phyloP scores from a whole-genome alignment of 2,797 vertebrate genomes.

The Odontamblyopus rebecca region DNA sequence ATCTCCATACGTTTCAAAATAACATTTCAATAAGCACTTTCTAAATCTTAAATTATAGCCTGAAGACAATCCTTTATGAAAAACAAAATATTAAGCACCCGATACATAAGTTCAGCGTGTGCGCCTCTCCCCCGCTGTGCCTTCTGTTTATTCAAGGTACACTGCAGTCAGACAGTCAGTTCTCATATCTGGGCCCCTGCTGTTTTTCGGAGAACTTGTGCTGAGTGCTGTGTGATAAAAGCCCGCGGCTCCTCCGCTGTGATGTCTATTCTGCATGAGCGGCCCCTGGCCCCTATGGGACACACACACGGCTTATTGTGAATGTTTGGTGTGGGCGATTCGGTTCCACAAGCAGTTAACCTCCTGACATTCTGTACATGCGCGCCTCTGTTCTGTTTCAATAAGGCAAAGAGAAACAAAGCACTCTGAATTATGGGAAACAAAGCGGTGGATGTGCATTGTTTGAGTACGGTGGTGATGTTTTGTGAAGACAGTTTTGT shows the following conservation, averaged over 20 bases:
- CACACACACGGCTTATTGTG: slow-evolving; percentile 12
- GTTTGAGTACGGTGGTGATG: not conserved
- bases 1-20: not conserved
- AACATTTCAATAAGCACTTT: not conserved
- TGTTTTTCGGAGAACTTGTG: slow-evolving; percentile 25
- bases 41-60: not conserved
- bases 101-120: slow-evolving; percentile 27
- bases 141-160: slow-evolving; percentile 29
- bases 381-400: not conserved
- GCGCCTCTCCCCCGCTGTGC: slow-evolving; percentile 27
- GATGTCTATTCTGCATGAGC: slow-evolving; percentile 19
- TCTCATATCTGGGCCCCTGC: slow-evolving; percentile 37
- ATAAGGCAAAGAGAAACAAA: not conserved
- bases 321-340: not conserved
- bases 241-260: slow-evolving; percentile 17
- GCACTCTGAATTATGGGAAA: not conserved
- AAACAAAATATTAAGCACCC: slow-evolving; percentile 20
- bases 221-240: slow-evolving; percentile 40
- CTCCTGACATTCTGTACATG: slow-evolving; percentile 5
- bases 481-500: not conserved
- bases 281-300: not conserved
- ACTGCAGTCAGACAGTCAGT: slow-evolving; percentile 19
- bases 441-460: not conserved
- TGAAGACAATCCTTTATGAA: slow-evolving; percentile 5
- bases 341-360: slow-evolving; percentile 8